These are phyloP conservation scores for Amazonetta brasiliensis DNA, from an alignment of 2,797 vertebrate genomes.

Conservation along the genomic window DNA sequence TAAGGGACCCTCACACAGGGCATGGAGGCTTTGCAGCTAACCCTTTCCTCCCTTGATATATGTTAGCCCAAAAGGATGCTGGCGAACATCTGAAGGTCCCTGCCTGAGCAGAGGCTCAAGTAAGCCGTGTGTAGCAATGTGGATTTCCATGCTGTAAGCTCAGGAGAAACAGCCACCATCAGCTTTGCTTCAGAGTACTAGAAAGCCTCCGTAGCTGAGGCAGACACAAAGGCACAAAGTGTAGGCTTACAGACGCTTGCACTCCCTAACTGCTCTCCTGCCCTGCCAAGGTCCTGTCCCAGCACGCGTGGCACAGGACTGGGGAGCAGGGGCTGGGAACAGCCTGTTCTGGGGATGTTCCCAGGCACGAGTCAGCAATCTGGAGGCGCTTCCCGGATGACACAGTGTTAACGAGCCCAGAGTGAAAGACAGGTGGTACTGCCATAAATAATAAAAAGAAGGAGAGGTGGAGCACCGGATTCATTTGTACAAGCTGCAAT, in stretches of 20 bases:
- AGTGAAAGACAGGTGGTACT: neutral
- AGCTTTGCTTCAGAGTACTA: neutral
- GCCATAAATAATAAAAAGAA: conserved; percentile 19
- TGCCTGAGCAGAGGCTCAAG: neutral
- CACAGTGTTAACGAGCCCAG: neutral
- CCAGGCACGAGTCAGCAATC: neutral
- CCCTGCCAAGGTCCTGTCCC: neutral
- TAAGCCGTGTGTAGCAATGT: neutral
- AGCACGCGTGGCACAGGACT: accelerated
- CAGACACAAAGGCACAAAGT: neutral
- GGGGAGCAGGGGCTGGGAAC: neutral
- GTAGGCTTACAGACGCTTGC: neutral
- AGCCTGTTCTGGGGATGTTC: neutral
- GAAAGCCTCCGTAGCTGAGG: neutral
- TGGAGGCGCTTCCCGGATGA: neutral
- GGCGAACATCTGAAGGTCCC: accelerated
- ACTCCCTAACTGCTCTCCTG: neutral
- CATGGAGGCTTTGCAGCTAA: accelerated
- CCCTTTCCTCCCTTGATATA: neutral
- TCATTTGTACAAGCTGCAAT: neutral
- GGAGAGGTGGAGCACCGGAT: conserved; percentile 6
- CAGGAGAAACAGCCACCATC: neutral
- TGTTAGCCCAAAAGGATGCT: neutral
- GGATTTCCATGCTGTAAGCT: neutral
- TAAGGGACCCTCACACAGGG: neutral